These are phyloP conservation scores for Rhadina sibilatrix DNA, from an alignment of 2,113 vertebrate genomes.

Conservation along the genomic window DNA sequence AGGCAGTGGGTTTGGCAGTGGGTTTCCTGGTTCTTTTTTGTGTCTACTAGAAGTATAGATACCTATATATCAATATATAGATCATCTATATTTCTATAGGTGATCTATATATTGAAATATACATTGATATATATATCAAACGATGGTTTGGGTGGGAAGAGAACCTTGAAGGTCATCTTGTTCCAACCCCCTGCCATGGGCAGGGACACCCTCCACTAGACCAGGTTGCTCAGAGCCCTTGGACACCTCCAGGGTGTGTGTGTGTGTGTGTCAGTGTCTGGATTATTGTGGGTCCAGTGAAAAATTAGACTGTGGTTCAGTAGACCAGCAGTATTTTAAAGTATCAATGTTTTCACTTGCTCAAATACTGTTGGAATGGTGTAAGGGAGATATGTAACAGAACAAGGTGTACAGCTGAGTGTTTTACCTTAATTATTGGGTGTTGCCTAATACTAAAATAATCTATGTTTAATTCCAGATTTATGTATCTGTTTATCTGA, in stretches of 20 bases:
- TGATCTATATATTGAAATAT: too few relatives aligned
- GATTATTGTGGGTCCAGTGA: background rate
- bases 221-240: background rate
- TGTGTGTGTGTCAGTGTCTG: background rate
- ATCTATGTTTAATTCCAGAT: background rate
- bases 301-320: background rate
- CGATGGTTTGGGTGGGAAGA: background rate
- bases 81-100: too few relatives aligned
- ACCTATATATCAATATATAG: too few relatives aligned
- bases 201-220: background rate
- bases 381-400: background rate
- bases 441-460: background rate
- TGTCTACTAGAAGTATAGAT: background rate
- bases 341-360: background rate
- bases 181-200: background rate
- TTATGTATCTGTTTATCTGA: background rate
- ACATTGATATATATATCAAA: background rate
- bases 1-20: background rate
- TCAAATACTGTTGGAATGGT: background rate
- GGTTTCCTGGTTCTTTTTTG: background rate
- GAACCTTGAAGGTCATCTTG: background rate
- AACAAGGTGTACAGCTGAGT: background rate
- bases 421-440: background rate
- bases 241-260: rapidly evolving
- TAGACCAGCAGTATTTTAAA: background rate